A percentile compares a stretch with the other conserved stretches of the same genome.
Conservation (phyloP, 2,113 vertebrate genomes). For the Brachyhypopomus gauderio region DNA sequence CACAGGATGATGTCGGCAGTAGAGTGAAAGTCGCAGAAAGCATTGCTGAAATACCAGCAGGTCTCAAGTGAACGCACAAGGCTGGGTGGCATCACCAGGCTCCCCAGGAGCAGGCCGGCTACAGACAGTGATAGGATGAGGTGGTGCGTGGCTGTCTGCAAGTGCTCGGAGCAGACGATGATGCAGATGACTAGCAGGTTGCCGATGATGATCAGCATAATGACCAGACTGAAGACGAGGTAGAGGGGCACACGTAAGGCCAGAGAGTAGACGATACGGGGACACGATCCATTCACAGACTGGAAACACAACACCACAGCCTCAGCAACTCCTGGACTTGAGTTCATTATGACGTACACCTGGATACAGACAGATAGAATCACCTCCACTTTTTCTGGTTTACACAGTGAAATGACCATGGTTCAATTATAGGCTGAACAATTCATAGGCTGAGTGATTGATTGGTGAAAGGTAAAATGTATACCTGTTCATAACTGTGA, state of each 20-base stretch:
- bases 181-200: conserved; percentile 81
- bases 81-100: conserved; percentile 81
- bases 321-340: background rate
- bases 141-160: conserved; percentile 78
- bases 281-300: conserved; percentile 74
- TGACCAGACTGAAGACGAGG: conserved; percentile 69
- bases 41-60: conserved; percentile 82
- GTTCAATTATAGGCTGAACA: background rate
- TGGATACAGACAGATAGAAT: background rate
- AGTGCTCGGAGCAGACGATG: conserved; percentile 77
- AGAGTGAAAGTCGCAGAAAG: conserved; percentile 81
- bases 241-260: conserved; percentile 70
- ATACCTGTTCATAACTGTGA: no score
- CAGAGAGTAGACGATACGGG: conserved; percentile 68
- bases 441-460: background rate
- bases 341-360: conserved; percentile 20
- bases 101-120: conserved; percentile 77
- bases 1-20: conserved; percentile 78
- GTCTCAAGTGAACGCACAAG: conserved; percentile 80
- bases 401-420: background rate
- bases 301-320: conserved; percentile 65
- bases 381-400: background rate
- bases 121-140: conserved; percentile 80
- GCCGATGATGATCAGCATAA: conserved; percentile 76
- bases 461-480: no score